phyloP scores from a whole-genome alignment of 2,797 vertebrate genomes.

The Pogoniulus pusillus region DNA sequence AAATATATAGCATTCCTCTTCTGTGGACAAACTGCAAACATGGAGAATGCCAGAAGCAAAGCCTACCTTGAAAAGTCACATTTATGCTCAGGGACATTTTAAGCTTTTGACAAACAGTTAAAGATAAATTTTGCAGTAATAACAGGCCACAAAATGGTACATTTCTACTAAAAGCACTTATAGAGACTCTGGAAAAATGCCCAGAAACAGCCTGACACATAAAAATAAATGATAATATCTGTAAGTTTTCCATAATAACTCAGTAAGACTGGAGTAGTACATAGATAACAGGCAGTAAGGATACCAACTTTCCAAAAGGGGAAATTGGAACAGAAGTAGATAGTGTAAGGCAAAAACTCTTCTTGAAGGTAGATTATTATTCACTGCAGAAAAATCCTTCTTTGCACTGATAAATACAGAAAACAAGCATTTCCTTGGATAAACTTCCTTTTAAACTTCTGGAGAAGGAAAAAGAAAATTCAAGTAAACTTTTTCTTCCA shows the following conservation, averaged over 20 bases:
- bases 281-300: background rate
- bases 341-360: background rate
- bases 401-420: background rate
- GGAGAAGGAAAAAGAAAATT: background rate
- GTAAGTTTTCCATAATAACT: constrained; percentile 17
- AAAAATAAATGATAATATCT: constrained; percentile 29
- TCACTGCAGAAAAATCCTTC: background rate
- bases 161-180: constrained; percentile 30
- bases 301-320: background rate
- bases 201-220: background rate
- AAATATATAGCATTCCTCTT: background rate
- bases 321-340: background rate
- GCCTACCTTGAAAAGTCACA: background rate
- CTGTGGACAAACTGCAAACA: background rate
- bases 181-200: constrained; percentile 18
- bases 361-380: background rate
- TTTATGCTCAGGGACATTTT: constrained; percentile 2
- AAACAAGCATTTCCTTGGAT: background rate
- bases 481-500: background rate
- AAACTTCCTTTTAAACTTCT: background rate
- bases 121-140: constrained; percentile 33
- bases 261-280: background rate
- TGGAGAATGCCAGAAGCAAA: background rate
- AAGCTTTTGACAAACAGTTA: constrained; percentile 28
- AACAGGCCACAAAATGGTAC: constrained; percentile 32